Evolutionary conservation across 2,888 invertebrate species (phyloP).

Genomic region (Amorpha juglandis): DNA sequence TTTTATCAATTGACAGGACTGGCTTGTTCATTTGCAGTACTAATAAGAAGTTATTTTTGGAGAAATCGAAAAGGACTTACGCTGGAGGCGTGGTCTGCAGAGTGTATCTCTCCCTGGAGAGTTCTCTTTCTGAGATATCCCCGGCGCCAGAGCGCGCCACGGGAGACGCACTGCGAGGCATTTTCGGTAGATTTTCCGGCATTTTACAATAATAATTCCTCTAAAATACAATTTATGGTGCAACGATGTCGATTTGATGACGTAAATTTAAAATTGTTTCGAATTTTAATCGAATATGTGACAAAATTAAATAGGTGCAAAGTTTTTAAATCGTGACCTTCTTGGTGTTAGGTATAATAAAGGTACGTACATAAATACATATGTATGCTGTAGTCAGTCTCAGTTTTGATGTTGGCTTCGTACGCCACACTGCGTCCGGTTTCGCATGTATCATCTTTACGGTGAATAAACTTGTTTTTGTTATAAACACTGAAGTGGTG

Average conservation of each 20-base stretch:
- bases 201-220: conserved; percentile 44
- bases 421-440: background rate
- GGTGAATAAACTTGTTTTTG: conserved; percentile 1
- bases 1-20: no score
- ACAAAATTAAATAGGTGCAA: conserved; percentile 14
- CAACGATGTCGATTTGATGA: conserved; percentile 14
- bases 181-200: conserved; percentile 64
- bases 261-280: conserved; percentile 19
- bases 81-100: conserved; percentile 68
- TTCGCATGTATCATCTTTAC: background rate
- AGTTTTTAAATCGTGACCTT: conserved; percentile 9
- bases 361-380: conserved; percentile 4
- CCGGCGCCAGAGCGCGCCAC: conserved; percentile 70
- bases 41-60: no score
- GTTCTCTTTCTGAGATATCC: conserved; percentile 72
- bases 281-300: conserved; percentile 29
- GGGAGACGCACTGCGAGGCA: conserved; percentile 65
- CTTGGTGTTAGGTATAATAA: background rate
- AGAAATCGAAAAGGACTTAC: conserved; percentile 47
- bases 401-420: conserved; percentile 4
- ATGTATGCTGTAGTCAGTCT: background rate
- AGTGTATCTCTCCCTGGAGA: conserved; percentile 64
- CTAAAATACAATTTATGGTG: background rate
- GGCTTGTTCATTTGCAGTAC: no score
- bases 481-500: background rate